Percentiles rank a stretch among this genome's conserved stretches.
Conservation (phyloP, 53 echinoderm and acorn worm species). For the Echinometra lucunter region DNA sequence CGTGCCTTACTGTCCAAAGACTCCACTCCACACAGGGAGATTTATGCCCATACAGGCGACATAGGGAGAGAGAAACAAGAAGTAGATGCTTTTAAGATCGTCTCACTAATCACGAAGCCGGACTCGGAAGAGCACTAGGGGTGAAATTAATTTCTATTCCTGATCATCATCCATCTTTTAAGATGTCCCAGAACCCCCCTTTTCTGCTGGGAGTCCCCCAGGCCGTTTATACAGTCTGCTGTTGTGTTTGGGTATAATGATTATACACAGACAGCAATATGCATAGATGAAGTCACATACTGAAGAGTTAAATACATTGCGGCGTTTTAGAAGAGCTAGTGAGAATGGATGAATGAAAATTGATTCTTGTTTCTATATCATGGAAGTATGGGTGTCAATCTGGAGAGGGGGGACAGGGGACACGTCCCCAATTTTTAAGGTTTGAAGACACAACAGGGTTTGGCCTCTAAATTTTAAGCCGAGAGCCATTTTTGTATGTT, state of each 20-base stretch:
- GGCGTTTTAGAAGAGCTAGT: neutral
- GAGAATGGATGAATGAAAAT: neutral
- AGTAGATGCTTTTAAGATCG: constrained; percentile 17
- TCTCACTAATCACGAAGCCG: neutral
- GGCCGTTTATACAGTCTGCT: neutral
- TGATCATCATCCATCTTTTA: neutral
- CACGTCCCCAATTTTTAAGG: too few relatives aligned
- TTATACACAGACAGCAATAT: neutral
- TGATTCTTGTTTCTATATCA: too few relatives aligned
- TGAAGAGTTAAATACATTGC: neutral
- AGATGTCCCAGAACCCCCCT: neutral
- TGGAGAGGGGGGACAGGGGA: too few relatives aligned
- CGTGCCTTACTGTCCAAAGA: neutral
- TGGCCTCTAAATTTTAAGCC: too few relatives aligned
- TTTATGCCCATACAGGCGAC: neutral
- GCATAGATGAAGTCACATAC: neutral
- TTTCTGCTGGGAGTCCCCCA: neutral
- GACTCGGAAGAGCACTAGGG: neutral
- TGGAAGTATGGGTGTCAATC: neutral
- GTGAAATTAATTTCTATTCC: constrained; percentile 36
- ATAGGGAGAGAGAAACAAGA: neutral
- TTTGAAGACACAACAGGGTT: too few relatives aligned
- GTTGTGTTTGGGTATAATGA: constrained; percentile 5
- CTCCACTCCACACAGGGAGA: neutral
- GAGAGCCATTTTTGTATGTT: too few relatives aligned